phyloP scores from a whole-genome alignment of 2,113 vertebrate species.

The Phyllostomus discolor region DNA sequence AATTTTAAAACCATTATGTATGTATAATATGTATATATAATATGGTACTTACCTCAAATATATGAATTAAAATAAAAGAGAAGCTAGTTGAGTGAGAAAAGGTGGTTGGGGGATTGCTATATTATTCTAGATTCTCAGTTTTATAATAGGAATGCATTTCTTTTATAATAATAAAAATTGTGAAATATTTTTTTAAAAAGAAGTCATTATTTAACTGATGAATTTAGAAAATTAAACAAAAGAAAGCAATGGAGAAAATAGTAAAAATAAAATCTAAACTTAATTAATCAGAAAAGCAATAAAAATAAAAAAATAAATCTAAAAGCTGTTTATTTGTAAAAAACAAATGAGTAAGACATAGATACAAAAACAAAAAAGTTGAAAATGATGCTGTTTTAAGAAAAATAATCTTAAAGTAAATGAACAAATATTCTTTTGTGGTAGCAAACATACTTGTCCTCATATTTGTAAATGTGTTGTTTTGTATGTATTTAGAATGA shows the following conservation, averaged over 20 bases:
- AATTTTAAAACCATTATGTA: not conserved
- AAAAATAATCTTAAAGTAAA: not conserved
- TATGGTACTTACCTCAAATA: not conserved
- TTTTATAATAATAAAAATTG: not conserved
- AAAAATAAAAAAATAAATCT: not conserved
- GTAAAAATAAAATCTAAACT: not conserved
- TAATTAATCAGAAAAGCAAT: not conserved
- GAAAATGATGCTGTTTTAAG: not conserved
- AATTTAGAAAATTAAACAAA: not conserved
- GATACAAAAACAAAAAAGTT: not conserved
- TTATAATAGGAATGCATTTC: not conserved
- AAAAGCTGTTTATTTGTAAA: not conserved
- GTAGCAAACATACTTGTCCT: not conserved
- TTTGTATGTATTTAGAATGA: not conserved
- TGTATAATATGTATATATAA: not conserved
- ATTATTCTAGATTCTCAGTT: not conserved
- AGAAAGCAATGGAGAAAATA: not conserved
- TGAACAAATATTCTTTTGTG: not conserved
- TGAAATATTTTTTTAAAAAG: not conserved
- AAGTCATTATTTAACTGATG: not conserved
- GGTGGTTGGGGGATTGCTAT: not conserved
- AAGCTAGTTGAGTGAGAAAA: not conserved
- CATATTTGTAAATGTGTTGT: not conserved
- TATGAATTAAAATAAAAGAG: not conserved
- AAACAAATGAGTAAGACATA: not conserved